Conservation (phyloP, 1,140 invertebrate genomes). For the Listronotus oregonensis region DNA sequence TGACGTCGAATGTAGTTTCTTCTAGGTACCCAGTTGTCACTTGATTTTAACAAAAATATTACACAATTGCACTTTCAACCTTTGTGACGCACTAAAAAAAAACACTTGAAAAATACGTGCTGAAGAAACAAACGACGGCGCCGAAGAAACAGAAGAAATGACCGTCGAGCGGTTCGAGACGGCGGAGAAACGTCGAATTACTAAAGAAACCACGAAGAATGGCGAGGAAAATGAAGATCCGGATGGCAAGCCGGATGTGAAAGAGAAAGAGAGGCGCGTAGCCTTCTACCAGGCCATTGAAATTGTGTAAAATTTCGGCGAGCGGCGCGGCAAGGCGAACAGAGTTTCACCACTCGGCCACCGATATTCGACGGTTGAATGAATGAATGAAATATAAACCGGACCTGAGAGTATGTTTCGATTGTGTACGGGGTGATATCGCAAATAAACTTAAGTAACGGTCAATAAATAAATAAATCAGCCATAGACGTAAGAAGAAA, state of each 20-base stretch:
- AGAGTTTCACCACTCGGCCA: slow-evolving; percentile 28
- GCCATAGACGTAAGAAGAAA: no score
- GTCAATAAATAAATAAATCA: no score
- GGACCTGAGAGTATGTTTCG: slow-evolving; percentile 26
- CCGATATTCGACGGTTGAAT: slow-evolving; percentile 29
- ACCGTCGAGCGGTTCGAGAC: no score
- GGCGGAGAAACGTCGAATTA: slow-evolving; percentile 14
- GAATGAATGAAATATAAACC: slow-evolving; percentile 37
- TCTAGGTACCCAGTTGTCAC: no score
- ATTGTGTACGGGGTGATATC: slow-evolving; percentile 12
- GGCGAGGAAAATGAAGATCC: slow-evolving; percentile 36
- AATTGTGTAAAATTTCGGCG: slow-evolving; percentile 36
- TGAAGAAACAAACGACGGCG: no score
- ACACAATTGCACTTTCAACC: no score
- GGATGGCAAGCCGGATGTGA: slow-evolving; percentile 37
- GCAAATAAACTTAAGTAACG: neutral
- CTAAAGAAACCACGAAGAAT: slow-evolving; percentile 23
- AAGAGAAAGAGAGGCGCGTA: slow-evolving; percentile 34
- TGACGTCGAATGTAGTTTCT: no score
- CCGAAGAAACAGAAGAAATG: no score
- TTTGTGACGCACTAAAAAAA: no score
- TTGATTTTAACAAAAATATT: no score
- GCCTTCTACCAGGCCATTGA: slow-evolving; percentile 34
- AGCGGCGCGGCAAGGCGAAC: slow-evolving; percentile 17
- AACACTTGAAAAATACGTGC: no score